A percentile compares a stretch with the other conserved stretches of the same genome.
phyloP scores from a whole-genome alignment of 2,797 vertebrate species.

The Bucorvus abyssinicus region DNA sequence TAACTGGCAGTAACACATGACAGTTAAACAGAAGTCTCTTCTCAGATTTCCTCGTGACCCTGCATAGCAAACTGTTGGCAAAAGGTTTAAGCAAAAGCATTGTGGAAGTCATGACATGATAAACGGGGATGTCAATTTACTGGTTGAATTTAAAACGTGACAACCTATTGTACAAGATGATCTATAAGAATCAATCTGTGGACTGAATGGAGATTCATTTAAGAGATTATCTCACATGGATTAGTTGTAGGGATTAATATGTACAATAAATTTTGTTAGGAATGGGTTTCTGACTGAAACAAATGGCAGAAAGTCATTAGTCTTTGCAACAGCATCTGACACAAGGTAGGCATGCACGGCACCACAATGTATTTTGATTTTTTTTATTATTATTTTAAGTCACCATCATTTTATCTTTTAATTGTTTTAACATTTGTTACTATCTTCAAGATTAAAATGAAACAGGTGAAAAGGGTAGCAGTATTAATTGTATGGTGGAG shows the following conservation, averaged over 20 bases:
- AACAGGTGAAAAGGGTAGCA: background rate
- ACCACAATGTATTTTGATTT: background rate
- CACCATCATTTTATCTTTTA: background rate
- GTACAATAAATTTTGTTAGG: background rate
- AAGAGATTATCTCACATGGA: background rate
- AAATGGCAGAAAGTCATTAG: background rate
- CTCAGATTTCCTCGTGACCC: background rate
- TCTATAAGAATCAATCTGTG: background rate
- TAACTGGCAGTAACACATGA: background rate
- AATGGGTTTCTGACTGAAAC: background rate
- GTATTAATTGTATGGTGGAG: background rate
- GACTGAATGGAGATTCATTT: background rate
- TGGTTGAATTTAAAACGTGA: background rate
- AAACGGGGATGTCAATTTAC: background rate
- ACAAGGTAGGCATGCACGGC: background rate
- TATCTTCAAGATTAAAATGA: background rate
- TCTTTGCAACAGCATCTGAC: background rate
- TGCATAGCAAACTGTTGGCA: background rate
- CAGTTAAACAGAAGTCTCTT: background rate
- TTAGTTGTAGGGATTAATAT: background rate
- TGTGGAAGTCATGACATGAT: background rate
- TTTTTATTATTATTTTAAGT: background rate
- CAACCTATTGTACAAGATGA: background rate
- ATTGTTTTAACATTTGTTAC: background rate
- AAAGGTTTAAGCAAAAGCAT: background rate